Conservation (phyloP, 2,797 vertebrate genomes). For the Garrulus glandarius region DNA sequence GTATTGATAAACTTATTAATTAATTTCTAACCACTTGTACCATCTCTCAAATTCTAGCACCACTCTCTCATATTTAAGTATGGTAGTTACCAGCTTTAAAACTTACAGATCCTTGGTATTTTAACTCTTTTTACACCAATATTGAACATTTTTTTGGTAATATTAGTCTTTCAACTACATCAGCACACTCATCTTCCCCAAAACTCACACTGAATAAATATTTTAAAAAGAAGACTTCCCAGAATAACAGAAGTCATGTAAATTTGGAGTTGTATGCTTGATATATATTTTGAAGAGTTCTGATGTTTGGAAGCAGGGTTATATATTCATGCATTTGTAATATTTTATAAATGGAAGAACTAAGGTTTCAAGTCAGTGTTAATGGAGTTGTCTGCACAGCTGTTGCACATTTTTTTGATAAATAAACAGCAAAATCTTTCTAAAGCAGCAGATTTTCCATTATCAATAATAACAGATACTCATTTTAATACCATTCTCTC, state of each 20-base stretch:
- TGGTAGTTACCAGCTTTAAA: background rate
- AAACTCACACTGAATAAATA: background rate
- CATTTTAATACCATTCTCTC: background rate
- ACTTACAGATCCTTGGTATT: background rate
- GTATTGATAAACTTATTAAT: background rate
- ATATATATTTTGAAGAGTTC: background rate
- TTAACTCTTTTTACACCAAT: background rate
- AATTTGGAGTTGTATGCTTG: background rate
- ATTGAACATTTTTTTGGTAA: background rate
- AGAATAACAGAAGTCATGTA: background rate
- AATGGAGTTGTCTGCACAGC: background rate
- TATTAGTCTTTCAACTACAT: background rate
- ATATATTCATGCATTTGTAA: background rate
- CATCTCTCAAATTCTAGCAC: background rate
- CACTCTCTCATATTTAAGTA: background rate
- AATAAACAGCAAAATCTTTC: background rate
- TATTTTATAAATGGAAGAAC: background rate
- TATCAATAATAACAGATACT: background rate
- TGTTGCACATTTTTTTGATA: background rate
- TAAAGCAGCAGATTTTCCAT: constrained; percentile 5
- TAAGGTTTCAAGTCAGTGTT: background rate
- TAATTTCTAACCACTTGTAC: background rate
- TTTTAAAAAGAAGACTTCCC: background rate
- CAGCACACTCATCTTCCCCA: background rate
- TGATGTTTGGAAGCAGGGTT: background rate